Base-by-base conservation (phyloP, 2,113 vertebrate species). In the Hystrix cristata region DNA sequence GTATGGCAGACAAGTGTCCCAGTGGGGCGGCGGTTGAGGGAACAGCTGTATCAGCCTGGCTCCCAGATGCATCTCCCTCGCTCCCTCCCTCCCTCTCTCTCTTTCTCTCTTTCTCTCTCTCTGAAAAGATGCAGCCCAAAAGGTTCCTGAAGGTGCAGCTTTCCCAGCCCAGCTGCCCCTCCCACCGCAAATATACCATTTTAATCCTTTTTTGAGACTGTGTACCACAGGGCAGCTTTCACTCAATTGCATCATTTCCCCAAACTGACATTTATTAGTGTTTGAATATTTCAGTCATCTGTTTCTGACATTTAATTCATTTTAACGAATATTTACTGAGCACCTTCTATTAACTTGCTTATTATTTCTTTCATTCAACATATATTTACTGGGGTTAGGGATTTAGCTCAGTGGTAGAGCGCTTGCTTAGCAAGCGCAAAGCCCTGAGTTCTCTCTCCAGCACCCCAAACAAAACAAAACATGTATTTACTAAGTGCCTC, bases 311-410 rank as follows among this genome's bases (percentile, higher is more conserved):
- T 14, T 84, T 38, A 25, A 90, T 76, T 90, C 69, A n/a, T 84
- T 57, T 74, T 67, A 62, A 90, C 69, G 92, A 92, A 76, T 74
- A 92, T 60, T 95, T 97, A 62, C 21, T 8, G 55, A 90, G 23
- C 43, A 48, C 55, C 55, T 87, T 79, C 60, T 90, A 82, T 90
- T 95, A 79, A 84, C 55, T 86, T 81, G 65, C 79, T 91, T 72
- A 51, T 76, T 72, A 16, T 62, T 92, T 89, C 60, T 92, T 53
- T 38, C 55, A 86, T 85, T 88, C 48, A 92, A 60, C 14, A 62
- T 46, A 14, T 62, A 27, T 71, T 78, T 48, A 74, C 15, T 19
- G 38, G 38, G 38, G 38, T 38, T 38, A 38, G 38, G 38, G 38
- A 38, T 38, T 38, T 38, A 38, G 38, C 38, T 38, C 38, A 38